phyloP scores from a whole-genome alignment of 2,113 vertebrate genomes.

The Vulpes ferrilata region DNA sequence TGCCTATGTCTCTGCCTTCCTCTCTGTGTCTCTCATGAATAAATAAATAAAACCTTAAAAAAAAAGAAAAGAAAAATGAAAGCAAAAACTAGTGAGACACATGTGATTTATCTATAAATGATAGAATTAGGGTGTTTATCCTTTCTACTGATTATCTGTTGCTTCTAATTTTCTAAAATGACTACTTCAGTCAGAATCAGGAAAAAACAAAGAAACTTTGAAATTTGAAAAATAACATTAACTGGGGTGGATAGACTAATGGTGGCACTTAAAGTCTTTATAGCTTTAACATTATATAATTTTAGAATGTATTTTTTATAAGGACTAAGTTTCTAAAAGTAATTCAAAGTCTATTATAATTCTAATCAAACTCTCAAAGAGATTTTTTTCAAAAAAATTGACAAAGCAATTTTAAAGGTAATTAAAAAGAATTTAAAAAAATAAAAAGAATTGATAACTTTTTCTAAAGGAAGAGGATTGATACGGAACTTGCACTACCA shows the following conservation, averaged over 20 bases:
- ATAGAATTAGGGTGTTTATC: background rate
- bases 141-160: background rate
- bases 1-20: too few relatives aligned
- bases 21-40: too few relatives aligned
- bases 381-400: background rate
- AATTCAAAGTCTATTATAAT: slow-evolving; percentile 21
- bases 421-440: background rate
- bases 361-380: slow-evolving; percentile 14
- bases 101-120: background rate
- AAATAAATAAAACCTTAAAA: background rate
- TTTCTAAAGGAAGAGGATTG: background rate
- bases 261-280: background rate
- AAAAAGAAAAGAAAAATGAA: background rate
- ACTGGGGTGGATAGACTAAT: background rate
- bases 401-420: background rate
- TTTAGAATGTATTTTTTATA: slow-evolving; percentile 46
- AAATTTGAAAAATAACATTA: slow-evolving; percentile 20
- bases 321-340: background rate
- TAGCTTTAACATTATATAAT: background rate
- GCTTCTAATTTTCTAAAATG: slow-evolving; percentile 15
- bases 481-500: background rate
- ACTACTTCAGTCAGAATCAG: background rate
- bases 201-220: background rate
- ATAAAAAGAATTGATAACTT: background rate
- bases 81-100: background rate